These are phyloP conservation scores for Vicugna pacos DNA, from an alignment of 2,113 vertebrate species.

Conservation along the genomic window DNA sequence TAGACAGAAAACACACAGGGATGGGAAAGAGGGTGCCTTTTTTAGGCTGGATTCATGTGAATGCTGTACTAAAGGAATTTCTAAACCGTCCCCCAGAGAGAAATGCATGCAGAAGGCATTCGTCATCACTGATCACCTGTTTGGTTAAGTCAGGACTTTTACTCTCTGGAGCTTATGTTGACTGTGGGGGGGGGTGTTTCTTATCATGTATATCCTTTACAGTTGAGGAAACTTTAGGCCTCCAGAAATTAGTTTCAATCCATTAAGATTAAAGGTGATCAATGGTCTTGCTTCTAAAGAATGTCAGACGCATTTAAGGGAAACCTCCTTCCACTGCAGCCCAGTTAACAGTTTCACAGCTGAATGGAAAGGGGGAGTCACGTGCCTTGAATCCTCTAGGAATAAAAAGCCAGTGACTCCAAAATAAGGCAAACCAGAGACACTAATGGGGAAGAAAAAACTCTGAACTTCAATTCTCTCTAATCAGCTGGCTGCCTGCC, in stretches of 20 bases:
- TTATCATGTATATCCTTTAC: slow-evolving; percentile 76
- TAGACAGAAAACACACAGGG: background rate
- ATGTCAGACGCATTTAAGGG: slow-evolving; percentile 68
- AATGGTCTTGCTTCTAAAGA: slow-evolving; percentile 62
- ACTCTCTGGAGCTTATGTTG: slow-evolving; percentile 73
- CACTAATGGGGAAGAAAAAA: background rate
- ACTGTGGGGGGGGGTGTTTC: slow-evolving; percentile 58
- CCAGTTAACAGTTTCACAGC: slow-evolving; percentile 37
- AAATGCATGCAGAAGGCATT: slow-evolving; percentile 15
- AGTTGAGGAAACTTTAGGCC: slow-evolving; percentile 59
- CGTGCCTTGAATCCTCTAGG: slow-evolving; percentile 4
- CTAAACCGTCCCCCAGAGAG: slow-evolving; percentile 5
- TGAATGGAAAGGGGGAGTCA: background rate
- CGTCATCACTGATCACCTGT: slow-evolving; percentile 62
- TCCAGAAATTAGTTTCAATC: slow-evolving; percentile 75
- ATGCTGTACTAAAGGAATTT: background rate
- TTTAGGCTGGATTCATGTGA: background rate
- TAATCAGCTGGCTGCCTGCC: background rate
- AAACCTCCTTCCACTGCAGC: background rate
- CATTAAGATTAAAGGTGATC: slow-evolving; percentile 74
- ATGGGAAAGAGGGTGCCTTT: background rate
- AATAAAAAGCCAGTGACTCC: slow-evolving; percentile 23
- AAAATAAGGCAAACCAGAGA: background rate
- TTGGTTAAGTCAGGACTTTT: slow-evolving; percentile 67
- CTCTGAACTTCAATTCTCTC: background rate